Percentiles rank a stretch among this genome's conserved stretches.
These are phyloP conservation scores for Pangasius macronema DNA, from an alignment of 2,797 vertebrate genomes.

Conservation along the genomic window DNA sequence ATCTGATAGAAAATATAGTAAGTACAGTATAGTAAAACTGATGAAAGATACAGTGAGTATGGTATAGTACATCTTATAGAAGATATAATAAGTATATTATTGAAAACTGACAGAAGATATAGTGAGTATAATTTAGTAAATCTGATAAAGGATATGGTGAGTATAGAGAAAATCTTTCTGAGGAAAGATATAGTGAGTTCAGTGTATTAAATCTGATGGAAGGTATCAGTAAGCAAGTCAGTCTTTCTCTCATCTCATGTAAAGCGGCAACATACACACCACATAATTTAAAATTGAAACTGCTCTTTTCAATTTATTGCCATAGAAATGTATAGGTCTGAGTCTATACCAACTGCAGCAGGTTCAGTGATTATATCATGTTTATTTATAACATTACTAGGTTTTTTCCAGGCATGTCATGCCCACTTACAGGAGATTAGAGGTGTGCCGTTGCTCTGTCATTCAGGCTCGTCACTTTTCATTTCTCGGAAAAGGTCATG, in stretches of 20 bases:
- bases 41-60: background rate
- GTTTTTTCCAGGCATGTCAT: constrained; percentile 4
- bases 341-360: background rate
- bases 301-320: background rate
- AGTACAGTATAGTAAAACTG: background rate
- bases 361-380: background rate
- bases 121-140: background rate
- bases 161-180: background rate
- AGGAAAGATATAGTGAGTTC: background rate
- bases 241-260: background rate
- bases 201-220: background rate
- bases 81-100: background rate
- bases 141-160: background rate
- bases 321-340: background rate
- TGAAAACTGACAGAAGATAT: background rate
- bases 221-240: background rate
- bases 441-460: constrained; percentile 9
- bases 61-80: background rate
- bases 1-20: background rate
- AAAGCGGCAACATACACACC: background rate
- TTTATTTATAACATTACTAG: constrained; percentile 13
- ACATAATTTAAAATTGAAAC: background rate
- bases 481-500: constrained; percentile 13
- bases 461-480: constrained; percentile 17
- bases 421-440: constrained; percentile 20